Evolutionary conservation across 2,888 invertebrate genomes (phyloP).

Genomic region (Chouioia cunea): DNA sequence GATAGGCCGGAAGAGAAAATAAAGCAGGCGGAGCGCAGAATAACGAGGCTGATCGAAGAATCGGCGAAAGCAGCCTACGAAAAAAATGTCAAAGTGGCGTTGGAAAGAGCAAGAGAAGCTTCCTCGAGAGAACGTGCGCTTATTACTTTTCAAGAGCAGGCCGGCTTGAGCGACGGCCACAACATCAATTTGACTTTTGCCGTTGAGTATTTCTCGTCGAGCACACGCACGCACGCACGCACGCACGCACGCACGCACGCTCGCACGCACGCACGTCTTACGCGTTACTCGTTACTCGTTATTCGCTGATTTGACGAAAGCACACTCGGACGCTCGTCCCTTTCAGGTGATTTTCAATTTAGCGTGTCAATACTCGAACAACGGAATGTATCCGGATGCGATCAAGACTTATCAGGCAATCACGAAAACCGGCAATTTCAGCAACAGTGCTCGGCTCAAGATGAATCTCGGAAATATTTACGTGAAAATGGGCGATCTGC

Average conservation of each 20-base stretch:
- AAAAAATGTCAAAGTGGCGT: conserved; percentile 76
- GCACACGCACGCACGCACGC: too few species aligned
- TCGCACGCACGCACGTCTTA: too few species aligned
- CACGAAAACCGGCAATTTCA: conserved; percentile 93
- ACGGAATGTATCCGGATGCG: conserved; percentile 96
- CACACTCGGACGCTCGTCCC: conserved; percentile 28
- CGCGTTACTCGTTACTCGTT: too few species aligned
- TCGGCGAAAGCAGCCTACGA: conserved; percentile 81
- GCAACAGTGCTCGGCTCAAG: conserved; percentile 92
- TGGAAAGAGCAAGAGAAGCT: conserved; percentile 97
- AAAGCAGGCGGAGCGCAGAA: conserved; percentile 87
- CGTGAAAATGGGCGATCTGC: conserved; percentile 92
- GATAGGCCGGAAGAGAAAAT: conserved; percentile 91
- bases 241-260: too few species aligned
- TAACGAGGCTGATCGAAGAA: conserved; percentile 90
- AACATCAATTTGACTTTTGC: conserved; percentile 97
- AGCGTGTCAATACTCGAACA: conserved; percentile 93
- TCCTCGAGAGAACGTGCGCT: conserved; percentile 92
- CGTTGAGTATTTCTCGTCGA: conserved; percentile 70
- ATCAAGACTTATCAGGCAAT: conserved; percentile 95
- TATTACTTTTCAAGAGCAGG: conserved; percentile 92
- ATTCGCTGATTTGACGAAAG: background rate
- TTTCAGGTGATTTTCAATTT: conserved; percentile 92
- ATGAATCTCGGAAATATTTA: conserved; percentile 99
- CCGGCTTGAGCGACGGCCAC: conserved; percentile 88